Conservation (phyloP, 1,140 invertebrate genomes). For the Drosophila carrolli region DNA sequence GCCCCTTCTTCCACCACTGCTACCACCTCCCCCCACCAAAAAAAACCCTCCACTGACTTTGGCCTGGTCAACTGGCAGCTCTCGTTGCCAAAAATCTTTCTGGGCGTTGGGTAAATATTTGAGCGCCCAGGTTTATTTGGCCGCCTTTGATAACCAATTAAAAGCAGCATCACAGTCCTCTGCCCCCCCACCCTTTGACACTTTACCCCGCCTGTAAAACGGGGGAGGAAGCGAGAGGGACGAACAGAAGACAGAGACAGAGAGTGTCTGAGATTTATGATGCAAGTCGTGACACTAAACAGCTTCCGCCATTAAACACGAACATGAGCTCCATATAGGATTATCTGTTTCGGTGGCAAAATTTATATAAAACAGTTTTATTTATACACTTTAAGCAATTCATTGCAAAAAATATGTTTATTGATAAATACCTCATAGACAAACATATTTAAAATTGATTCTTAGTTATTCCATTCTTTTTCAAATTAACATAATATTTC, state of each 20-base stretch:
- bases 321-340: constrained; percentile 54
- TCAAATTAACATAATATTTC: too few species aligned
- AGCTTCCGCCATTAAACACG: constrained; percentile 81
- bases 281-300: constrained; percentile 73
- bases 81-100: constrained; percentile 50
- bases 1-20: neutral
- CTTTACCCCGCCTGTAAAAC: neutral
- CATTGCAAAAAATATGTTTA: too few species aligned
- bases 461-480: too few species aligned
- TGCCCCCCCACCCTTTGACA: constrained; percentile 67
- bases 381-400: neutral
- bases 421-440: too few species aligned
- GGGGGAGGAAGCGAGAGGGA: neutral
- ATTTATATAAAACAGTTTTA: neutral
- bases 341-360: constrained; percentile 5
- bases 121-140: constrained; percentile 53
- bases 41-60: constrained; percentile 15
- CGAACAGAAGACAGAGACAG: too few species aligned
- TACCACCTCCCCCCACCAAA: neutral
- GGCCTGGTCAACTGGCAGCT: constrained; percentile 45
- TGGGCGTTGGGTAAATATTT: constrained; percentile 55
- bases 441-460: too few species aligned
- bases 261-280: constrained; percentile 61
- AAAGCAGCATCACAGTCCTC: constrained; percentile 50
- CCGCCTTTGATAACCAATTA: constrained; percentile 58